Percentiles rank a stretch among this genome's conserved stretches.
Conservation (phyloP, 1,140 invertebrate species). For the Neotoxoptera formosana region DNA sequence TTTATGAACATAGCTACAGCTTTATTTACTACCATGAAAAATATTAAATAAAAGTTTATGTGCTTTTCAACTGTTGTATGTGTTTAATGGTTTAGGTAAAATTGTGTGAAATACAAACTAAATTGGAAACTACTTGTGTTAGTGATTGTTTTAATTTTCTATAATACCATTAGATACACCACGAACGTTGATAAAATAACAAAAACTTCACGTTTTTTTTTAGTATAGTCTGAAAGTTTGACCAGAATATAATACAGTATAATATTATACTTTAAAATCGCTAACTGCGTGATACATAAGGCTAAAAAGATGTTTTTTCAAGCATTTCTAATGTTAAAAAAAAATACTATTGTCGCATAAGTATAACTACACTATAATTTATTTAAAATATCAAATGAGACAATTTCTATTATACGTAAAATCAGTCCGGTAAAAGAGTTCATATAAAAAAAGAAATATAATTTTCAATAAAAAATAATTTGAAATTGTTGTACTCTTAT, state of each 20-base stretch:
- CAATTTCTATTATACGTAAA: not conserved
- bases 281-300: not conserved
- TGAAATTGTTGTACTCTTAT: not conserved
- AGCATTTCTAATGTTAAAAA: not conserved
- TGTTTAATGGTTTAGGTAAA: not conserved
- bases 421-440: not conserved
- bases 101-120: not conserved
- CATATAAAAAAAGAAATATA: not conserved
- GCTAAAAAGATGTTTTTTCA: not conserved
- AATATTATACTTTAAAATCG: not conserved
- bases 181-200: not conserved
- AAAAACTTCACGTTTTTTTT: not conserved
- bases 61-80: not conserved
- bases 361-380: not conserved
- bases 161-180: not conserved
- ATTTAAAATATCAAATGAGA: not conserved
- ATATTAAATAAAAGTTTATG: not conserved
- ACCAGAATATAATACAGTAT: too few relatives aligned
- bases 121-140: not conserved
- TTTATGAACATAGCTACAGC: not conserved
- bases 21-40: not conserved
- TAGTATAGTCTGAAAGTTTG: not conserved
- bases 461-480: not conserved
- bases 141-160: not conserved
- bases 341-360: not conserved